Conservation (phyloP, 2,113 vertebrate genomes). For the Campylomormyrus numenius region DNA sequence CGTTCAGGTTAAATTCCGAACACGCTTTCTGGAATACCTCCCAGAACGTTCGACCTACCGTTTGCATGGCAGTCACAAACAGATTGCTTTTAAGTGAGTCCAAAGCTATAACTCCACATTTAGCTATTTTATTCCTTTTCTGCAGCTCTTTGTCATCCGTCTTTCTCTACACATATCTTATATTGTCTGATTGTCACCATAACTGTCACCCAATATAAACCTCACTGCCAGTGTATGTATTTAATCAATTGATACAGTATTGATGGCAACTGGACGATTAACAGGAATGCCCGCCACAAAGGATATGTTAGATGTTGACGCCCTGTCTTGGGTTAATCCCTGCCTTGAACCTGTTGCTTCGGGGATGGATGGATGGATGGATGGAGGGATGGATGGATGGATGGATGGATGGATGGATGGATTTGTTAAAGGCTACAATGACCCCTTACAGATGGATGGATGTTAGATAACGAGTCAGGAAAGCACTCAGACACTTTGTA, state of each 20-base stretch:
- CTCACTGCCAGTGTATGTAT: not conserved
- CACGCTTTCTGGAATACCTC: not conserved
- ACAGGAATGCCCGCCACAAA: not conserved
- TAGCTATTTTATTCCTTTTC: not conserved
- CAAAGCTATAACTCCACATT: not conserved
- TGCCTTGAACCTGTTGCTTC: not conserved
- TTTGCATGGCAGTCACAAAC: not conserved
- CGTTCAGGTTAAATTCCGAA: not conserved
- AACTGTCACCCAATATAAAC: not conserved
- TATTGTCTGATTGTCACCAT: not conserved
- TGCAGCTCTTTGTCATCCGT: not conserved
- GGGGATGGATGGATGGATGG: not conserved
- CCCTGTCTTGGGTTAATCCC: not conserved
- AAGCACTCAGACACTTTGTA: not conserved
- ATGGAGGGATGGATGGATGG: not conserved
- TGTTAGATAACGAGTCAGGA: not conserved
- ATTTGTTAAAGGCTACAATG: not conserved
- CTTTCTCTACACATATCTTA: not conserved
- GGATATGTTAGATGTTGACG: not conserved
- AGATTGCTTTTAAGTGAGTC: not conserved
- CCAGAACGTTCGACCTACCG: not conserved
- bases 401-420: not conserved
- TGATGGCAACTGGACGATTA: not conserved
- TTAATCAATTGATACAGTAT: not conserved
- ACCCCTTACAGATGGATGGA: not conserved